These are phyloP conservation scores for Cosmia pyralina DNA, from an alignment of 2,888 invertebrate species.

Conservation along the genomic window DNA sequence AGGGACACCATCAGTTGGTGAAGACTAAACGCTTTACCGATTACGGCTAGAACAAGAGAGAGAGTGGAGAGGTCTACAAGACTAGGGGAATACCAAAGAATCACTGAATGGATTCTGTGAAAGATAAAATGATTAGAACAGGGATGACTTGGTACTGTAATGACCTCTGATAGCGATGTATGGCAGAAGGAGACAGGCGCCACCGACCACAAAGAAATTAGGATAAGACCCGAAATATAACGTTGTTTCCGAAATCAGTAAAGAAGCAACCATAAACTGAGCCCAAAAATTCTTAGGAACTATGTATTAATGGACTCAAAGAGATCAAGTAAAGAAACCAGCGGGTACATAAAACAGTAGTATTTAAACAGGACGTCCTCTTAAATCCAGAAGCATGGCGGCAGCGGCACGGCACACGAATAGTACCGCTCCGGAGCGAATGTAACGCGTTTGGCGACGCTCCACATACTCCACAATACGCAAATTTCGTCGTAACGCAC, in stretches of 20 bases:
- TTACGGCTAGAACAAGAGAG: neutral
- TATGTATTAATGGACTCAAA: neutral
- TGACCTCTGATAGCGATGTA: neutral
- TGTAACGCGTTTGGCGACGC: conserved; percentile 31
- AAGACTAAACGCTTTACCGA: neutral
- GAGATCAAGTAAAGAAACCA: neutral
- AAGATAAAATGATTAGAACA: neutral
- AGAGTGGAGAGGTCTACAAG: neutral
- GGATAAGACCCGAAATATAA: neutral
- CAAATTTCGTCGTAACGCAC: conserved; percentile 13
- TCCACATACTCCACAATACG: conserved; percentile 39
- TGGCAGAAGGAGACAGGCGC: neutral
- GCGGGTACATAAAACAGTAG: neutral
- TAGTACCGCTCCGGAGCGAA: neutral
- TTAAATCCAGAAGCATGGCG: neutral
- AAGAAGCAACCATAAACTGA: neutral
- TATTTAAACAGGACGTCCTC: neutral
- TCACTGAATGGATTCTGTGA: neutral
- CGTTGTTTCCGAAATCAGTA: neutral
- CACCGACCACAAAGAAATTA: neutral
- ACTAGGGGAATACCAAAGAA: neutral
- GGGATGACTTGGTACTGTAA: neutral
- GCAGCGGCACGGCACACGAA: neutral
- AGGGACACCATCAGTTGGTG: neutral
- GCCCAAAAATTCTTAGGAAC: neutral